phyloP scores from a whole-genome alignment of 2,888 invertebrate genomes.

The Venusia cambrica region DNA sequence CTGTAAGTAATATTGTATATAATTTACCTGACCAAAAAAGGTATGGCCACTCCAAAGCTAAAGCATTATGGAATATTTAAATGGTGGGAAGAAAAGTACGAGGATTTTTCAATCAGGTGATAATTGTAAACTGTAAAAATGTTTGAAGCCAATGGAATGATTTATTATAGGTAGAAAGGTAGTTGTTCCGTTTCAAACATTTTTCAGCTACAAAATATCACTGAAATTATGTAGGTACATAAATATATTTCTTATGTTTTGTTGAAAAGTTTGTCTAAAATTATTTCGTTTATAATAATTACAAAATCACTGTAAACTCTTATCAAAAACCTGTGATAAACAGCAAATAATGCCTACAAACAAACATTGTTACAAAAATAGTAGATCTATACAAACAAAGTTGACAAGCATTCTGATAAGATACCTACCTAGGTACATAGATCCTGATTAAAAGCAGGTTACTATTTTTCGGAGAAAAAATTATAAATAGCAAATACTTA shows the following conservation, averaged over 20 bases:
- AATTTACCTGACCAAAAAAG: no score
- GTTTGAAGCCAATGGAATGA: constrained; percentile 11
- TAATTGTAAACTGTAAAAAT: background rate
- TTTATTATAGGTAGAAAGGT: no score
- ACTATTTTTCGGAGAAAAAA: no score
- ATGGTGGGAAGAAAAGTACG: no score
- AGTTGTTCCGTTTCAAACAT: no score
- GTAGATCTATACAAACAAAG: constrained; percentile 44
- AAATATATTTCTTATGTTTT: constrained; percentile 4
- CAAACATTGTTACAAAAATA: constrained; percentile 66
- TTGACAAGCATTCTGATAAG: constrained; percentile 1
- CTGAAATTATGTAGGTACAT: constrained; percentile 18
- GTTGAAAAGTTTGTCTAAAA: constrained; percentile 27
- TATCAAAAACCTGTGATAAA: constrained; percentile 46
- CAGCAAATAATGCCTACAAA: constrained; percentile 61
- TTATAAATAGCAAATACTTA: no score
- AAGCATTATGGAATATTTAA: no score
- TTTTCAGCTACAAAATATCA: constrained; percentile 7
- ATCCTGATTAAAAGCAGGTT: constrained; percentile 28
- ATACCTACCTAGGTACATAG: no score
- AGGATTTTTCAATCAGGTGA: no score
- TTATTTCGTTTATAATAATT: constrained; percentile 32
- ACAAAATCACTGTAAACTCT: constrained; percentile 56
- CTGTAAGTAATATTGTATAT: no score
- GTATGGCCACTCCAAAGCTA: no score